phyloP scores from a whole-genome alignment of 2,888 invertebrate species.

The Frankliniella intonsa region DNA sequence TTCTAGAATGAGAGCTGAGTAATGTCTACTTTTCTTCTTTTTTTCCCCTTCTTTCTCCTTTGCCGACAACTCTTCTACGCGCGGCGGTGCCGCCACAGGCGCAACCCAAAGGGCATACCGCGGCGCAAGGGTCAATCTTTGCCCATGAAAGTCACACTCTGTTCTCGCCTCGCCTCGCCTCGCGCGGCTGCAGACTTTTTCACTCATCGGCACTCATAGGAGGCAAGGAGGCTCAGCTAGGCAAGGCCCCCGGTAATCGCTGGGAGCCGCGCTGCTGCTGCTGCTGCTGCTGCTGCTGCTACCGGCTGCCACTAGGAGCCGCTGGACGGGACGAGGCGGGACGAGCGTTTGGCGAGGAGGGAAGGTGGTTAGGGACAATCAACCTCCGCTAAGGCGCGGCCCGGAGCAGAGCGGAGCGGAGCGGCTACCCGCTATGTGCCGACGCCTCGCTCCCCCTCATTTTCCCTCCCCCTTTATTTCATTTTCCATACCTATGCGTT shows the following conservation, averaged over 20 bases:
- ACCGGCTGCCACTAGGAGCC: too few species aligned
- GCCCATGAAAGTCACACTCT: background rate
- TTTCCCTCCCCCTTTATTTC: slow-evolving; percentile 1
- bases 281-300: too few species aligned
- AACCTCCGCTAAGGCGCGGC: background rate
- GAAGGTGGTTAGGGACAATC: background rate
- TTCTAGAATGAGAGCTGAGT: too few species aligned
- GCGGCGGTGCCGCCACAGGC: too few species aligned
- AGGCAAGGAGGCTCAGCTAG: too few species aligned
- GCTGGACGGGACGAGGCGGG: background rate
- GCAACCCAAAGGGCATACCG: too few species aligned
- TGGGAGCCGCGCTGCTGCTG: too few species aligned
- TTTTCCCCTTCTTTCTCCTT: too few species aligned
- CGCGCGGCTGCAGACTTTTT: background rate
- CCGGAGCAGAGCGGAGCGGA: background rate
- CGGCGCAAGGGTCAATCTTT: background rate
- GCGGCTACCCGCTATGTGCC: too few species aligned
- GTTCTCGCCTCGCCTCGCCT: background rate
- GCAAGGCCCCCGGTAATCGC: background rate
- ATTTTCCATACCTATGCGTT: slow-evolving; percentile 9
- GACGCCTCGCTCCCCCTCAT: background rate
- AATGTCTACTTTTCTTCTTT: too few species aligned
- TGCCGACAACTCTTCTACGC: too few species aligned
- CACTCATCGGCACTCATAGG: background rate
- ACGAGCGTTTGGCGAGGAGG: background rate